Base-by-base conservation (phyloP, 2,888 invertebrate genomes). In the Drosophila leonis region DNA sequence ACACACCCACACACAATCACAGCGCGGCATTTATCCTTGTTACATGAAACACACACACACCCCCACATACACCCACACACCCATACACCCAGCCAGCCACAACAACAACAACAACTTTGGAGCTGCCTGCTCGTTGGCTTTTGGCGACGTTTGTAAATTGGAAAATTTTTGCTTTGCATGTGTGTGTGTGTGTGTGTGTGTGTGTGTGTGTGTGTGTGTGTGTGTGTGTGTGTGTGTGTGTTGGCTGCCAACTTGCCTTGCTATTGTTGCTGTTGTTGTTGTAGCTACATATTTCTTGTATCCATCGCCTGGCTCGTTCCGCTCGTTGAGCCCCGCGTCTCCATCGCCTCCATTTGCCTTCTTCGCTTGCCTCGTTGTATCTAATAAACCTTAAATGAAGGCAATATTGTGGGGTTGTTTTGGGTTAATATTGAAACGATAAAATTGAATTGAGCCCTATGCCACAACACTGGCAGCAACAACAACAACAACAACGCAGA, bases 301-400 rank as follows among this genome's bases (percentile, higher is more conserved):
- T 83, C 79, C 78, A 80, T 65, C 65, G 73, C 67, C 72, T 66
- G 75, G 72, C 82, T 15, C 44, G 80, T 85, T 88, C 78, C 80
- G 80, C 85, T 84, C 65, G 84, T 80, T 85, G 82, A 54, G 65
- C 35, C 31, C 24, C 29, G 31, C 60, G 49, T 18, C 55, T 52
- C 31, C 49, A 33, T 54, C 62, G 57, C 29, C 66, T 57, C 54
- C 52, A 44, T 41, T 52, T 20, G 52, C 35, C 54, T 60, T 41
- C 44, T n/a, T n/a, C 35, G 18, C 48, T 51, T 55, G 63, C 69
- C 78, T 82, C 88, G 84, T 77, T 79, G 82, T 78, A 82, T 88
- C 89, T 90, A 91, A 91, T 91, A 91, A 91, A 91, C 91, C 91
- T 90, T 91, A 91, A 91, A 91, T 91, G 91, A 89, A 89, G 90